These are phyloP conservation scores for Sclerurus mexicanus DNA, from an alignment of 2,113 vertebrate genomes.

Conservation along the genomic window DNA sequence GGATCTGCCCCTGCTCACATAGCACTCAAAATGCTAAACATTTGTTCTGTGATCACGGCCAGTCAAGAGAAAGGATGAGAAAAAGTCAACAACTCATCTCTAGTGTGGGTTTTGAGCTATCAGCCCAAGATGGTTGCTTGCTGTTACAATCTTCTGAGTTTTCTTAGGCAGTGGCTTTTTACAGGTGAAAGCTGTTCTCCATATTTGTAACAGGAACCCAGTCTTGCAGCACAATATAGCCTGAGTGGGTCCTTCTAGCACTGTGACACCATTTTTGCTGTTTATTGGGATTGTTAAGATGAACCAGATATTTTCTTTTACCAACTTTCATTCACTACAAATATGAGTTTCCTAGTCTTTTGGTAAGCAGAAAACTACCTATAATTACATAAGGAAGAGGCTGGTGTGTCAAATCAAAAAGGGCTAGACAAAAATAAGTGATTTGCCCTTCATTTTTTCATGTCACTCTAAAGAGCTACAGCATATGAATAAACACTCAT, in stretches of 20 bases:
- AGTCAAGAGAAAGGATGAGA: neutral
- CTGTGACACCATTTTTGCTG: neutral
- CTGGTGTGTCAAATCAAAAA: neutral
- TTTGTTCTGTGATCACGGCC: neutral
- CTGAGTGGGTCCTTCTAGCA: neutral
- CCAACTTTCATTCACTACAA: neutral
- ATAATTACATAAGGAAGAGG: neutral
- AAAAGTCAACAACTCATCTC: neutral
- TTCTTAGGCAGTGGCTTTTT: neutral
- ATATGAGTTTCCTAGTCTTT: neutral
- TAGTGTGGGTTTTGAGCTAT: neutral
- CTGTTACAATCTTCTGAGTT: neutral
- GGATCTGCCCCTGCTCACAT: neutral
- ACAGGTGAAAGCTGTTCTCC: neutral
- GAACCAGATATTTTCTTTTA: neutral
- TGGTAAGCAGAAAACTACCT: neutral
- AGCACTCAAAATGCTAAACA: neutral
- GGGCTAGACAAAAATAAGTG: neutral
- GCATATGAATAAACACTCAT: neutral
- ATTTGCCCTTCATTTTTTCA: neutral
- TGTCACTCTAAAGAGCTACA: neutral
- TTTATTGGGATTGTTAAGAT: neutral
- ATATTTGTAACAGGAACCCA: neutral
- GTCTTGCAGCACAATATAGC: rapidly evolving
- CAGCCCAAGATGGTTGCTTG: neutral